Evolutionary conservation across 2,888 invertebrate species (phyloP).

Genomic region (Xestoiulus laeticollis): DNA sequence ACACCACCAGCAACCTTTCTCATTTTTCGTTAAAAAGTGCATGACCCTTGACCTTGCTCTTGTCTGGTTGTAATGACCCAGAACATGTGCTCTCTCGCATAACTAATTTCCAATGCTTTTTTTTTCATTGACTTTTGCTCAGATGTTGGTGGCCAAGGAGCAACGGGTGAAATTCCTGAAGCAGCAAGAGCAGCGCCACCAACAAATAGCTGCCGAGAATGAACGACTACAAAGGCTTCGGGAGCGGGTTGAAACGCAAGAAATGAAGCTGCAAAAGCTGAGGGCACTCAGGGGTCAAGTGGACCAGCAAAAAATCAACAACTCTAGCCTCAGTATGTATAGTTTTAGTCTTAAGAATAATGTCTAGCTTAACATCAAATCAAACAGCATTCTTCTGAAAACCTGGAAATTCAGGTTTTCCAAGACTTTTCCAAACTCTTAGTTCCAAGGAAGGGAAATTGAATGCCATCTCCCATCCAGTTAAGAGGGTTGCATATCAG

Average conservation of each 20-base stretch:
- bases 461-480: too few relatives aligned
- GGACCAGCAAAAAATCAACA: conserved; percentile 82
- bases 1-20: background rate
- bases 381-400: background rate
- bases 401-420: background rate
- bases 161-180: conserved; percentile 92
- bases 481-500: too few relatives aligned
- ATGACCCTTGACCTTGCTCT: background rate
- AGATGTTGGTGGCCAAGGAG: conserved; percentile 88
- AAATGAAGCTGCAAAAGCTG: conserved; percentile 89
- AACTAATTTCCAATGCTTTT: background rate
- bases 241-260: conserved; percentile 93
- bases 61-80: too few relatives aligned
- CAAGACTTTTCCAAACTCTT: background rate
- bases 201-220: conserved; percentile 77
- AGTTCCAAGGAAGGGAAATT: background rate
- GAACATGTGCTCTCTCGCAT: background rate
- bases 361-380: background rate
- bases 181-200: conserved; percentile 82
- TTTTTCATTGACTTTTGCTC: background rate
- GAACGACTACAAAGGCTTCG: conserved; percentile 85
- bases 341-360: background rate
- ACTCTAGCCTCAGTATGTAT: conserved; percentile 55
- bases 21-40: background rate
- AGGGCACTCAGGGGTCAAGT: conserved; percentile 92